phyloP scores from a whole-genome alignment of 2,797 vertebrate genomes.

The Muscicapa comitata region DNA sequence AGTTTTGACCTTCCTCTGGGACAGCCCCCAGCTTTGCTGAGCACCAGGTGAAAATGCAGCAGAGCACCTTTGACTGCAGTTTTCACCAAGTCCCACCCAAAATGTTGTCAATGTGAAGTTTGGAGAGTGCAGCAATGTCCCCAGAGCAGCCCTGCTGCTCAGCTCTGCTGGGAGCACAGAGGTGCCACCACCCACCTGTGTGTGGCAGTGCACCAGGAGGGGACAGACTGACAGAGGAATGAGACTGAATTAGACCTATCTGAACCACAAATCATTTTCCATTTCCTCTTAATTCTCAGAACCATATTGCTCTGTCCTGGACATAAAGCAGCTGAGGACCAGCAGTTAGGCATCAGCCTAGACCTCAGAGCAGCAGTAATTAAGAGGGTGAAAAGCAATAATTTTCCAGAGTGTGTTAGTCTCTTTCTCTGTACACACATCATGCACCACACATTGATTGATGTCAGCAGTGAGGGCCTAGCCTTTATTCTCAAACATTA shows the following conservation, averaged over 20 bases:
- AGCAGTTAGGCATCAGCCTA: constrained; percentile 7
- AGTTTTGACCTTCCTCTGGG: background rate
- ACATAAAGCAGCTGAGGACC: background rate
- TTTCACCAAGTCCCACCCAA: background rate
- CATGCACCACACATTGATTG: background rate
- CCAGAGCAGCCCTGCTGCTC: background rate
- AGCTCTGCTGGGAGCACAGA: background rate
- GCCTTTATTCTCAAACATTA: background rate
- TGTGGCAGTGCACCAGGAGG: background rate
- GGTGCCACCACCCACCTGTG: background rate
- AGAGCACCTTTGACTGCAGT: background rate
- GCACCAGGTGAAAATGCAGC: background rate
- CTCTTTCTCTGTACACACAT: background rate
- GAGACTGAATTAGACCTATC: background rate
- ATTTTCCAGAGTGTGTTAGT: background rate
- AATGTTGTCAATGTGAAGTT: background rate
- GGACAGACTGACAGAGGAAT: background rate
- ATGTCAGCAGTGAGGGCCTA: background rate
- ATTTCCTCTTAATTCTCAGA: background rate
- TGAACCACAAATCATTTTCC: background rate
- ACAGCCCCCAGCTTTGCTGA: background rate
- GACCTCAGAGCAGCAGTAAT: constrained; percentile 24
- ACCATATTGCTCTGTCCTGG: background rate
- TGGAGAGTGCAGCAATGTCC: background rate
- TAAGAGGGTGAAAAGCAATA: background rate